These are phyloP conservation scores for Tricholauxania praeusta DNA, from an alignment of 2,888 invertebrate species.

Conservation along the genomic window DNA sequence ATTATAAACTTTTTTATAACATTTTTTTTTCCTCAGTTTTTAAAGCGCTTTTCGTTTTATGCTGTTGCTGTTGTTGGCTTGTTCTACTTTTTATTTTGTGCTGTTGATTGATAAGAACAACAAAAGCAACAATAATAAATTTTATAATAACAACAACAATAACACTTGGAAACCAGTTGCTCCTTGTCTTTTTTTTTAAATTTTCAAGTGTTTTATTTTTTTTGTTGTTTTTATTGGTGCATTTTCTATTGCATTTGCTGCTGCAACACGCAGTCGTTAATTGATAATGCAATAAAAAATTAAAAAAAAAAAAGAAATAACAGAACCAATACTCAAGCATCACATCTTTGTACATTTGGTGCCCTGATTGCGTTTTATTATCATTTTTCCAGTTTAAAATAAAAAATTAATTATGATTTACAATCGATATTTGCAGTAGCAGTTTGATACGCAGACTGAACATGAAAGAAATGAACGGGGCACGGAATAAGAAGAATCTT, in stretches of 20 bases:
- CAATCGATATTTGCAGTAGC: not conserved
- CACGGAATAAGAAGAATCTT: too few relatives aligned
- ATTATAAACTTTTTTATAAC: too few relatives aligned
- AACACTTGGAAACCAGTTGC: not conserved
- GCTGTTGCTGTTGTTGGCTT: too few relatives aligned
- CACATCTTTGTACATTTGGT: not conserved
- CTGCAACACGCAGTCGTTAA: not conserved
- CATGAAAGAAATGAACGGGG: too few relatives aligned
- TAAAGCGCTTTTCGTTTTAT: too few relatives aligned
- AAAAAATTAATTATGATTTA: conserved; percentile 10
- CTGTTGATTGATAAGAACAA: not conserved
- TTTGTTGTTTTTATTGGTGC: not conserved
- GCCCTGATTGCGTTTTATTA: conserved; percentile 10
- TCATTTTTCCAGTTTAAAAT: conserved; percentile 12
- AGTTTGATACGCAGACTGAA: too few relatives aligned
- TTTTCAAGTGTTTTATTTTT: not conserved
- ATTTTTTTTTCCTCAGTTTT: too few relatives aligned
- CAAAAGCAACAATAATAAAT: not conserved
- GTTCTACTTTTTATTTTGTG: too few relatives aligned
- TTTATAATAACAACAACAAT: not conserved
- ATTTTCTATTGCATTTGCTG: not conserved
- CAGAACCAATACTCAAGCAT: not conserved
- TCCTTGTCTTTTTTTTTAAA: conserved; percentile 3
- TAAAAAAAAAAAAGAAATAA: not conserved
- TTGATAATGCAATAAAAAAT: not conserved